Conservation (phyloP, 1,140 invertebrate genomes). For the Nomia melanderi region DNA sequence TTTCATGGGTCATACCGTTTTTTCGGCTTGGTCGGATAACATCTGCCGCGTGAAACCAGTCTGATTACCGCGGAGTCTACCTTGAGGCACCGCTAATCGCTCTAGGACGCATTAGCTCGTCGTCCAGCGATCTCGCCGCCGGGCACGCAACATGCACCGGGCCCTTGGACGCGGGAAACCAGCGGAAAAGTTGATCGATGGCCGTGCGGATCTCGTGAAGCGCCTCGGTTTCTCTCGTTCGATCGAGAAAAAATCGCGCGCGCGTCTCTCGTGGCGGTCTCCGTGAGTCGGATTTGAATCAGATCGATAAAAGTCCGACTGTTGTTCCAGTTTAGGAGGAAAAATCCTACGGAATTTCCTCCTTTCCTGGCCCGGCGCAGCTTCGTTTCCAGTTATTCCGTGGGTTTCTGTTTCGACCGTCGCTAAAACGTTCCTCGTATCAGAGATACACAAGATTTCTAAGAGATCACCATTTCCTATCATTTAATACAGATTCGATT, state of each 20-base stretch:
- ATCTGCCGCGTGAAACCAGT: slow-evolving; percentile 18
- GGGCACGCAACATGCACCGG: neutral
- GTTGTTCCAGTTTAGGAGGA: slow-evolving; percentile 41
- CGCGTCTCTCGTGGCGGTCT: slow-evolving; percentile 41
- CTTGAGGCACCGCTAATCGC: slow-evolving; percentile 11
- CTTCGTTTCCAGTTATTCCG: too few relatives aligned
- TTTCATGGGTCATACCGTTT: slow-evolving; percentile 48
- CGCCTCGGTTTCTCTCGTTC: neutral
- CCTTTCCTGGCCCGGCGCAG: too few relatives aligned
- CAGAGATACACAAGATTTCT: too few relatives aligned
- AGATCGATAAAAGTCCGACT: slow-evolving; percentile 55
- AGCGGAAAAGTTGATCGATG: neutral
- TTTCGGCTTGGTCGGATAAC: slow-evolving; percentile 27
- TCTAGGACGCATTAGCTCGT: too few relatives aligned
- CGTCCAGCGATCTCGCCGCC: neutral
- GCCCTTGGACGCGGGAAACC: neutral
- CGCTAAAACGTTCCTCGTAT: neutral
- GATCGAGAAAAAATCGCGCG: slow-evolving; percentile 30
- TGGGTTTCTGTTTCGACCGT: too few relatives aligned
- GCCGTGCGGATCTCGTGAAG: neutral
- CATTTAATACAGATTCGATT: too few relatives aligned
- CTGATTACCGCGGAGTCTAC: slow-evolving; percentile 16
- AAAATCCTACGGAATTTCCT: slow-evolving; percentile 50
- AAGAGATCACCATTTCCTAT: too few relatives aligned
- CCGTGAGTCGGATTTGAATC: slow-evolving; percentile 51